Base-by-base conservation (phyloP, 2,797 vertebrate genomes). In the Anguilla anguilla region DNA sequence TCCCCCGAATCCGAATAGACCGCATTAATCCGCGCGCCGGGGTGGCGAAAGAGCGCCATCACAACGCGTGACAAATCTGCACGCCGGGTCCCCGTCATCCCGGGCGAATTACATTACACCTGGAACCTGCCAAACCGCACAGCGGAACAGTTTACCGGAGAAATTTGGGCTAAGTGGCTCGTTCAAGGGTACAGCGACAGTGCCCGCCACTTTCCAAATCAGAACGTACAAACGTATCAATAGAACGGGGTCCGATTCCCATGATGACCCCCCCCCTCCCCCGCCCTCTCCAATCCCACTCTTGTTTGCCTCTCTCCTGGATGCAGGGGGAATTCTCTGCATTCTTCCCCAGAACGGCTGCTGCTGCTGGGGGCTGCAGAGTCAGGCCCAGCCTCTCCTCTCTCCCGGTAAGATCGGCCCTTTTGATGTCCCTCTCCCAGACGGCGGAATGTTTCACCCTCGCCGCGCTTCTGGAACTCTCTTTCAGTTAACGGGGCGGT, bases 361-460 rank as follows among this genome's bases (percentile, higher is more conserved):
- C 39, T 10, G 28, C 79, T 82, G 79, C 11, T n/a, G 46, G 46
- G 79, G 46, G 43, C n/a, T 49, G 19, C n/a, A 49, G 77, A 49
- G 17, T 49, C 7, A 46, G 43, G 43, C 46, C 79, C 46, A 3
- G 4, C 28, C 79, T 9, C 77, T 51, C 43, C 3, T 25, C 51
- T 82, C 79, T 51, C 51, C 19, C 19, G 19, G 7, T 82, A 6
- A 6, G 79, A 82, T 82, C 79, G 43, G 79, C 19, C 6, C 19
- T 82, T 82, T 82, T 82, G 43, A 82, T 82, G 43, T 82, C 22
- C 46, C 17, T 82, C 79, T 82, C 79, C 43, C 2, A 82, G 79
- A 49, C 79, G 46, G 79, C 19, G 79, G 79, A 82, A 82, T 82
- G 79, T n/a, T 82, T 46, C 2, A n/a, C 74, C 74, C 39, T 22